These are phyloP conservation scores for Chironomus tentans DNA, from an alignment of 2,888 invertebrate species.

Conservation along the genomic window DNA sequence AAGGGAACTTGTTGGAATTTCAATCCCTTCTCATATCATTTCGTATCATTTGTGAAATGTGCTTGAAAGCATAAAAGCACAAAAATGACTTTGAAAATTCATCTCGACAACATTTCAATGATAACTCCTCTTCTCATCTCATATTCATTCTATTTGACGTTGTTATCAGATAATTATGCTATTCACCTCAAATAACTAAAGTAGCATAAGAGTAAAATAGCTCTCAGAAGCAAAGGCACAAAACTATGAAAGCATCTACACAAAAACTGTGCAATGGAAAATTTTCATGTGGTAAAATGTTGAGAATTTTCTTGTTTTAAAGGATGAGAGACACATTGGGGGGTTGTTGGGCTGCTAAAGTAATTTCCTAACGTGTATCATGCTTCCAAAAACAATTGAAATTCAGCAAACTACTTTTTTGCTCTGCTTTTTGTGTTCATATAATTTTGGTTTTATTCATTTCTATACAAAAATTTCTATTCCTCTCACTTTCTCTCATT, in stretches of 20 bases:
- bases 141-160: background rate
- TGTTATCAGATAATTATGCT: conserved; percentile 24
- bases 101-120: too few species aligned
- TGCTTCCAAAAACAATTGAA: conserved; percentile 14
- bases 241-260: background rate
- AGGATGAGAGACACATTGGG: background rate
- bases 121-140: background rate
- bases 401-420: background rate
- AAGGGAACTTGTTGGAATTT: too few species aligned
- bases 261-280: background rate
- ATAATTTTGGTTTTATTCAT: conserved; percentile 9
- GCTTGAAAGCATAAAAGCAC: background rate
- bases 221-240: too few species aligned
- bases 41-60: background rate
- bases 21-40: background rate
- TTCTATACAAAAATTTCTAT: background rate
- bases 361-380: background rate
- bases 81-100: background rate
- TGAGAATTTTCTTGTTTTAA: background rate
- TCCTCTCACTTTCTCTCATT: too few species aligned
- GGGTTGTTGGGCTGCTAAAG: background rate
- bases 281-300: background rate
- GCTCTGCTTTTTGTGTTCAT: background rate
- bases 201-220: background rate
- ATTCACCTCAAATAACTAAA: conserved; percentile 12